Base-by-base conservation (phyloP, 2,888 invertebrate species). In the Sylvicola fuscatus region DNA sequence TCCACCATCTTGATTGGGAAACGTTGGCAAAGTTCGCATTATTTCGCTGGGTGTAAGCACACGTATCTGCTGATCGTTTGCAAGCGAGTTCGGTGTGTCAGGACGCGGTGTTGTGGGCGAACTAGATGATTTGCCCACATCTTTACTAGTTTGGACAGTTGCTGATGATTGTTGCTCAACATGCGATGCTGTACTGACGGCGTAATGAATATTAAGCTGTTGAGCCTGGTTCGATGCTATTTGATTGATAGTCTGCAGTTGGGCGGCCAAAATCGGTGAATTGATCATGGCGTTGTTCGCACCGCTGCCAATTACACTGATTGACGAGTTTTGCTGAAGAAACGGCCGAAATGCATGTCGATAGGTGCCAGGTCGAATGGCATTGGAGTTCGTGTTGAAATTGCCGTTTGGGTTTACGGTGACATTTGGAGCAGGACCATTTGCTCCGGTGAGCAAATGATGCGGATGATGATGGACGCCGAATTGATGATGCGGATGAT, bases 11-110 rank as follows among this genome's bases (percentile, higher is more conserved):
- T 44, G 45, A 34, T 42, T 40, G 33, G 47, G 48, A 39, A 81
- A 72, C 61, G 79, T 78, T 60, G 83, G 82, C 65, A 82, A 72
- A 58, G 82, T 82, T 70, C 80, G 76, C 82, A 82, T 82, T 62
- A 83, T 82, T 72, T 83, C 82, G 50, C 80, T 80, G 53, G 83
- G 82, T 53, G 83, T 83, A 60, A 83, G 71, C 64, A 82, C 82
- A 61, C 82, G 74, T 62, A 82, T 82, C 65, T 80, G 81, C 63
- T 80, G 80, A 65, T 82, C 81, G 49, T 65, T 62, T 50, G 27
- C 27, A 27, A 10, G n/a, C n/a, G 21, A 21, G 21, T 8, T 21
- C 5, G 21, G 21, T 21, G 21, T 21, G 21, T 21, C 21, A 8
- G 21, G 21, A 21, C 21, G 21, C 21, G 21, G 21, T 33, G 33